Conservation (phyloP, 35 echinoderm and acorn worm genomes). For the Apostichopus californicus region DNA sequence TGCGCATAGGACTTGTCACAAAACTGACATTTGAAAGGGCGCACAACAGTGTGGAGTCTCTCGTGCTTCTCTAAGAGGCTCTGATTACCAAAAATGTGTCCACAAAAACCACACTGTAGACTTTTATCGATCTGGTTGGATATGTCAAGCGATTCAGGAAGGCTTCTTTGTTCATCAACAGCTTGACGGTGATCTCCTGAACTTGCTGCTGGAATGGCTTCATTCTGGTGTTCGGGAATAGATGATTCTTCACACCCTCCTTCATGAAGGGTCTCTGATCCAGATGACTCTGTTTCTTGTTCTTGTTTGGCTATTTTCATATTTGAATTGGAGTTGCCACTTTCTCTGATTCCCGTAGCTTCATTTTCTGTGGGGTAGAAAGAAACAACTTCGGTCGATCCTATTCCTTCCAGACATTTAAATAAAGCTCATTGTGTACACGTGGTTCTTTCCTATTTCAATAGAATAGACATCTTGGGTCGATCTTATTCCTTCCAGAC, state of each 20-base stretch:
- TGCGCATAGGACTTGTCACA: conserved; percentile 40
- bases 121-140: background rate
- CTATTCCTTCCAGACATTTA: no score
- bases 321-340: background rate
- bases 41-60: conserved; percentile 82
- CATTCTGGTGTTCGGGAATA: background rate
- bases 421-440: no score
- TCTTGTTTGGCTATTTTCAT: background rate
- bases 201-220: background rate
- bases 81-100: background rate
- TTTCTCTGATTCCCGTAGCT: background rate
- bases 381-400: background rate
- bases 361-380: background rate
- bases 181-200: background rate
- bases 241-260: background rate
- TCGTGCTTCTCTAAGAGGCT: conserved; percentile 50
- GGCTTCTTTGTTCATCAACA: background rate
- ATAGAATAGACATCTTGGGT: no score
- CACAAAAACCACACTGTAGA: conserved; percentile 1
- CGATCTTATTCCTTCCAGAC: no score
- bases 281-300: background rate
- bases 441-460: no score
- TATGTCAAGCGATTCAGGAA: background rate
- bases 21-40: conserved; percentile 51
- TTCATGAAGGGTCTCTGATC: background rate